These are phyloP conservation scores for Phataginus tetradactyla DNA, from an alignment of 2,797 vertebrate genomes.

Conservation along the genomic window DNA sequence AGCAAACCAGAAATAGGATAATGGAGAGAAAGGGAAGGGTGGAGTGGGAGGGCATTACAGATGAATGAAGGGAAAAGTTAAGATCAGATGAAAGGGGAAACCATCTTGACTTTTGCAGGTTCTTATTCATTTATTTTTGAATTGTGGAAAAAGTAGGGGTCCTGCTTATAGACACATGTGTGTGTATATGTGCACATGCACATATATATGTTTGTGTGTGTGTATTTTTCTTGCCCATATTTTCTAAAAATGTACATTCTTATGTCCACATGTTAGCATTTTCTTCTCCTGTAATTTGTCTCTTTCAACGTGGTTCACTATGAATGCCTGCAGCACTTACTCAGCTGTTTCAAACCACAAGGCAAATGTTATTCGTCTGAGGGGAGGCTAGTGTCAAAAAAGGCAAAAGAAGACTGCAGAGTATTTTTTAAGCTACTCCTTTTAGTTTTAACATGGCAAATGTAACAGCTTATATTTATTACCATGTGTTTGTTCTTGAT, in stretches of 20 bases:
- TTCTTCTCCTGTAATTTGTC: not conserved
- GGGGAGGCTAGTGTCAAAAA: not conserved
- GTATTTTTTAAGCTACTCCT: not conserved
- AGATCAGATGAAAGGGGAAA: conserved; percentile 28
- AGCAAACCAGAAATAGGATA: not conserved
- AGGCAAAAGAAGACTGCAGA: not conserved
- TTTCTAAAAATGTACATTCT: not conserved
- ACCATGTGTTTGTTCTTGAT: not conserved
- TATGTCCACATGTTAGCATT: not conserved
- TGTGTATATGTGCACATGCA: not conserved
- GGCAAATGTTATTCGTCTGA: not conserved
- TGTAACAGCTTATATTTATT: not conserved
- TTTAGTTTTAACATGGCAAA: not conserved
- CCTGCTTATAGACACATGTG: not conserved
- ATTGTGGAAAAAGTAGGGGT: not conserved
- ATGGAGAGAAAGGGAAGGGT: not conserved
- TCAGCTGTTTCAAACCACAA: not conserved
- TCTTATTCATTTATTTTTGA: not conserved
- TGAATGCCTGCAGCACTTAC: not conserved
- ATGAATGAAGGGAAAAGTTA: conserved; percentile 18
- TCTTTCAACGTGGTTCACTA: not conserved
- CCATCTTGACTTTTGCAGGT: not conserved
- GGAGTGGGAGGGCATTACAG: not conserved
- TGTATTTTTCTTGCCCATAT: not conserved
- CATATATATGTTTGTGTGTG: not conserved